Base-by-base conservation (phyloP, 2,797 vertebrate genomes). In the Oreochromis mossambicus region DNA sequence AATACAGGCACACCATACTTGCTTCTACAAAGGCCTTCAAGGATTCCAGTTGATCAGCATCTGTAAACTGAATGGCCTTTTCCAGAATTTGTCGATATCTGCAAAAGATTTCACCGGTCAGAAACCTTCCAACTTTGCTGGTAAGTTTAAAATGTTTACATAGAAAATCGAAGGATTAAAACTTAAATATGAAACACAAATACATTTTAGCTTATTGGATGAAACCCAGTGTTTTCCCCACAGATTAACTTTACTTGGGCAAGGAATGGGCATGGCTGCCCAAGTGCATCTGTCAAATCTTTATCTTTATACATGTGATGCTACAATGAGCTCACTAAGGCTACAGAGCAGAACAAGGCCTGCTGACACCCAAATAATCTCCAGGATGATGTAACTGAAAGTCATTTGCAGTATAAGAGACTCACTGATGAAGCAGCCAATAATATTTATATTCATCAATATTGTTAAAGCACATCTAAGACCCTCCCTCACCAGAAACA, bases 11-110 rank as follows among this genome's bases (percentile, higher is more conserved):
- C 11, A 75, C 95, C 98, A 96, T 97, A 99, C 98, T 99, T 93
- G 99, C 98, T 98, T 99, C 99, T 85, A 99, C 99, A 96, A 99
- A 99, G 76, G 98, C 98, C 97, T 99, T 99, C 92, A 99, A 95
- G 86, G 98, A 97, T 90, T 99, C 99, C 82, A 99, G 96, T 54
- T 99, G 99, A 77, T 99, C 98, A 58, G 93, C 95, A 88, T 97
- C 98, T 2, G 94, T 97, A 61, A 98, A 96, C 92, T 98, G 98
- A 90, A 99, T 96, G 68, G 98, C 98, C 94, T 98, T 99, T 93
- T 99, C 99, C 95, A 99, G 78, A 92, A 99, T 99, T 77, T 99
- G 98, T 76, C 98, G 98, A 87, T 99, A 99, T 85, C 98, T 99
- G 85, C 79, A 78, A 93, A 79, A 87, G 19, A 81, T 21, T 70